A percentile compares a stretch with the other conserved stretches of the same genome.
These are phyloP conservation scores for Caenorhabditis sp. DNA, from an alignment of 2,888 invertebrate species.

Conservation along the genomic window DNA sequence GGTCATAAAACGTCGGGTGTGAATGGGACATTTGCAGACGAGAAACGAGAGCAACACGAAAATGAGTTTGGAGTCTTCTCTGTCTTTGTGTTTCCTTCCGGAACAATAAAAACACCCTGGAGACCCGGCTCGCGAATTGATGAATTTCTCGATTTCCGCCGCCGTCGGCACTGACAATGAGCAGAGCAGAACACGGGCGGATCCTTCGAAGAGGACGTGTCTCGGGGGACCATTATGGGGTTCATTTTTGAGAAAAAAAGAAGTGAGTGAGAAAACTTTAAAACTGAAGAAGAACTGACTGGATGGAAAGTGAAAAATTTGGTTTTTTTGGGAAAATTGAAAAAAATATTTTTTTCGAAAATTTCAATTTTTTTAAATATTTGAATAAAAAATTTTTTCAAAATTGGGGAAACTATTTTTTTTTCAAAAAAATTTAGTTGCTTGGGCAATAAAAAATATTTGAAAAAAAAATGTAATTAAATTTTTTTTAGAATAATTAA, in stretches of 20 bases:
- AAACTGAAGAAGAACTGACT: no score
- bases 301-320: neutral
- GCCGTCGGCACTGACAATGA: constrained; percentile 9
- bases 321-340: neutral
- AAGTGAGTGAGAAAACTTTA: neutral
- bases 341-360: neutral
- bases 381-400: neutral
- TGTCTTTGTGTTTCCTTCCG: constrained; percentile 1
- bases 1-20: constrained; percentile 38
- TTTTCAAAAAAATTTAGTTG: no score
- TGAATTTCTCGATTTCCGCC: no score
- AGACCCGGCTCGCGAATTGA: constrained; percentile 26
- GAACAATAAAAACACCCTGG: constrained; percentile 49
- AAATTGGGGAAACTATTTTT: neutral
- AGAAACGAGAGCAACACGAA: no score
- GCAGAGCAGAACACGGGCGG: neutral
- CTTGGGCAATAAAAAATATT: no score
- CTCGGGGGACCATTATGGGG: constrained; percentile 7
- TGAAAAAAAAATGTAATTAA: no score
- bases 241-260: neutral
- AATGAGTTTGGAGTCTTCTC: constrained; percentile 1
- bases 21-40: neutral
- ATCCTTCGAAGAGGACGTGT: neutral
- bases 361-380: neutral
- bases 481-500: no score